Percentiles rank a stretch among this genome's conserved stretches.
These are phyloP conservation scores for Myotis findleyi DNA, from an alignment of 2,797 vertebrate species.

Conservation along the genomic window DNA sequence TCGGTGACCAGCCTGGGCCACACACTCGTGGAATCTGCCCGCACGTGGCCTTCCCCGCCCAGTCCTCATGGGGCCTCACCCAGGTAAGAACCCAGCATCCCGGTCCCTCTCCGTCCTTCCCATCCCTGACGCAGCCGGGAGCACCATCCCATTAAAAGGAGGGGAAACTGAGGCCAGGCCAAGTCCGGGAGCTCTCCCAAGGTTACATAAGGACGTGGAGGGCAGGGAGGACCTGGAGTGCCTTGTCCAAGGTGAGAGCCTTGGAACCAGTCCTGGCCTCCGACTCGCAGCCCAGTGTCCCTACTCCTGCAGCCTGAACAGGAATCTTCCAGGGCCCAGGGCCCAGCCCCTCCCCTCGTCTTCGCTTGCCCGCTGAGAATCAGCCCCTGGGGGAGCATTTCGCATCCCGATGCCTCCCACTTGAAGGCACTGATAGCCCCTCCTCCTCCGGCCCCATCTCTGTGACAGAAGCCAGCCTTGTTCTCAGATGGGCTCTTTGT, in stretches of 20 bases:
- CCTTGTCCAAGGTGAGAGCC: neutral
- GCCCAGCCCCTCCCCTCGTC: neutral
- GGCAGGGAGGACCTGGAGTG: neutral
- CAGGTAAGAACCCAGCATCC: slow-evolving; percentile 77
- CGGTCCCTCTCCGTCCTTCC: neutral
- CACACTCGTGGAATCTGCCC: slow-evolving; percentile 87
- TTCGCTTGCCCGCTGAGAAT: neutral
- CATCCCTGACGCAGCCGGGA: neutral
- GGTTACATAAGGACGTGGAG: neutral
- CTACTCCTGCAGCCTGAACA: neutral
- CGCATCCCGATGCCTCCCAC: neutral
- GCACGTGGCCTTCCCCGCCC: slow-evolving; percentile 73
- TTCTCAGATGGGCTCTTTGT: slow-evolving; percentile 66
- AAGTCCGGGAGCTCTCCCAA: neutral
- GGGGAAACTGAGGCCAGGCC: neutral
- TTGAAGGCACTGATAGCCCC: slow-evolving; percentile 49
- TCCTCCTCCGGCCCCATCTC: neutral
- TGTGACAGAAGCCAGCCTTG: slow-evolving; percentile 17
- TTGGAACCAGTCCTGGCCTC: neutral
- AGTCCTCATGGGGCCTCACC: slow-evolving; percentile 44
- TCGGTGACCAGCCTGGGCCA: slow-evolving; percentile 90
- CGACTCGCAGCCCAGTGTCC: neutral
- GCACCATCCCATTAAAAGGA: neutral
- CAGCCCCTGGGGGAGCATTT: neutral
- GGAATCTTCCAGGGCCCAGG: neutral